Percentiles rank a stretch among this genome's conserved stretches.
These are phyloP conservation scores for Cynopterus brachyotis DNA, from an alignment of 2,113 vertebrate species.

Conservation along the genomic window DNA sequence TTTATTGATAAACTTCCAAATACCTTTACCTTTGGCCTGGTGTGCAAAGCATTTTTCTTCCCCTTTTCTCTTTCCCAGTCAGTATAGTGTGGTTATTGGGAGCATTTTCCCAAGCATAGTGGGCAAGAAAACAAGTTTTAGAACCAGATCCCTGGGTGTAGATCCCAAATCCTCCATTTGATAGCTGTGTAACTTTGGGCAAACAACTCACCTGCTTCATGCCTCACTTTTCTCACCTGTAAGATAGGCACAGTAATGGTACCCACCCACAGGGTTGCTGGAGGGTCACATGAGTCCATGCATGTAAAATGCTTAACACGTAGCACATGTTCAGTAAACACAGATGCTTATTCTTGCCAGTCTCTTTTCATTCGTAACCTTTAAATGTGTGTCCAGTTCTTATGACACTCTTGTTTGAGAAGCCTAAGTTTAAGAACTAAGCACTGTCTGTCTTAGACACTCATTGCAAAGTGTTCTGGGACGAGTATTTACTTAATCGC, in stretches of 20 bases:
- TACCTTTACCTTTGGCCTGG: not conserved
- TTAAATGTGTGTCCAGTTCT: not conserved
- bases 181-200: not conserved
- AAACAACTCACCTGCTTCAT: not conserved
- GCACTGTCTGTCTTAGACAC: not conserved
- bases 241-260: not conserved
- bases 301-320: not conserved
- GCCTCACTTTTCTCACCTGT: not conserved
- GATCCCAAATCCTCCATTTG: not conserved
- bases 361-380: not conserved
- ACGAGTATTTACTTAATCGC: not conserved
- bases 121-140: not conserved
- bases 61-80: not conserved
- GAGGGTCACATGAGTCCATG: fast-evolving
- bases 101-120: not conserved
- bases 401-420: not conserved
- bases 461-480: not conserved
- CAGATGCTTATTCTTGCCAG: fast-evolving
- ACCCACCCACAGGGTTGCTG: no score
- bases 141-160: not conserved
- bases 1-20: not conserved
- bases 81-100: not conserved
- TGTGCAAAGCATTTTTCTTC: not conserved
- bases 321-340: not conserved
- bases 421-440: not conserved